These are phyloP conservation scores for Tragelaphus buxtoni DNA, from an alignment of 2,113 vertebrate genomes.

Conservation along the genomic window DNA sequence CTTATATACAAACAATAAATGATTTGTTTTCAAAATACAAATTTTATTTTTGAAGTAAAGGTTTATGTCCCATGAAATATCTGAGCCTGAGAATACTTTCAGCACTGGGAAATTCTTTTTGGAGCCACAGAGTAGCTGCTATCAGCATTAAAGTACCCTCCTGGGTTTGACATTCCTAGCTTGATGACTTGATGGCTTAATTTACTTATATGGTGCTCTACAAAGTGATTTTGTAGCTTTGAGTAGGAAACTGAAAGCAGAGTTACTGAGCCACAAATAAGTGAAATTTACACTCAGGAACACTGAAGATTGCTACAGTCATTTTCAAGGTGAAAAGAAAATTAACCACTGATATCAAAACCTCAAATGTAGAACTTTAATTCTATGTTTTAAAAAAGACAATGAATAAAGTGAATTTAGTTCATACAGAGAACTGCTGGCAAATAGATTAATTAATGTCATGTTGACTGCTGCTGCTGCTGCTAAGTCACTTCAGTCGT, in stretches of 20 bases:
- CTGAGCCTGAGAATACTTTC: slow-evolving; percentile 29
- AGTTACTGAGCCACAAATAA: slow-evolving; percentile 69
- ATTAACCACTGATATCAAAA: slow-evolving; percentile 44
- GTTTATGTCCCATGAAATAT: slow-evolving; percentile 65
- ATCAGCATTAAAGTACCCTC: slow-evolving; percentile 44
- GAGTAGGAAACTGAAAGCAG: slow-evolving; percentile 46
- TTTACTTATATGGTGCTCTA: slow-evolving; percentile 65
- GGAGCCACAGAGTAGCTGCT: slow-evolving; percentile 44
- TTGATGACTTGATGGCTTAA: slow-evolving; percentile 68
- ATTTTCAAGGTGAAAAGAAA: slow-evolving; percentile 47
- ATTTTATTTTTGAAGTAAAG: slow-evolving; percentile 70
- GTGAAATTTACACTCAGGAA: slow-evolving; percentile 64
- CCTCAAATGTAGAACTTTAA: slow-evolving; percentile 30
- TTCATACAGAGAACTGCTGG: neutral
- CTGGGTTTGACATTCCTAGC: slow-evolving; percentile 62
- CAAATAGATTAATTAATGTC: slow-evolving; percentile 33
- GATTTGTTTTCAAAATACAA: slow-evolving; percentile 65
- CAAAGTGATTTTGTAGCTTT: slow-evolving; percentile 61
- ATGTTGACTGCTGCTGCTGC: too few species aligned
- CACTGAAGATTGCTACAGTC: slow-evolving; percentile 55
- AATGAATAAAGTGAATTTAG: neutral
- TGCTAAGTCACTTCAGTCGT: too few species aligned
- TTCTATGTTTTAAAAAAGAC: neutral
- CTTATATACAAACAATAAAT: slow-evolving; percentile 56
- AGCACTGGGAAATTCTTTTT: slow-evolving; percentile 59